Percentiles rank a stretch among this genome's conserved stretches.
Evolutionary conservation across 2,888 invertebrate species (phyloP).

Genomic region (Lepetodrilus schrolli): DNA sequence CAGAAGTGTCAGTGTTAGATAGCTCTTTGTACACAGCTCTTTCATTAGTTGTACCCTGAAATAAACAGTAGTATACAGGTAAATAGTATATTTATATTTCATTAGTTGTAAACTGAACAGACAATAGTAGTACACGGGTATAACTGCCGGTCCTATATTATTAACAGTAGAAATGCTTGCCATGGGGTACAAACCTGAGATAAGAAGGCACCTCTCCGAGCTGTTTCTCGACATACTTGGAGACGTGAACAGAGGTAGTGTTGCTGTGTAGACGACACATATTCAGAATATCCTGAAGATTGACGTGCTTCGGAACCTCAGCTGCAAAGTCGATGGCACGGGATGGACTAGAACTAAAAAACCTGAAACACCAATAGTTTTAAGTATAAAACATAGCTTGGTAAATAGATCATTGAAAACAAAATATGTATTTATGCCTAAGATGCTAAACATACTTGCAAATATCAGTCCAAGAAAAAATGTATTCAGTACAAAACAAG

Average conservation of each 20-base stretch:
- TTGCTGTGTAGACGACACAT: conserved; percentile 47
- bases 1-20: conserved; percentile 22
- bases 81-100: too few species aligned
- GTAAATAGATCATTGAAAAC: too few species aligned
- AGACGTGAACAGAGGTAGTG: conserved; percentile 43
- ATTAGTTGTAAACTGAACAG: too few species aligned
- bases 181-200: conserved; percentile 32
- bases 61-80: neutral
- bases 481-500: too few species aligned
- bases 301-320: conserved; percentile 45
- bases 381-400: too few species aligned
- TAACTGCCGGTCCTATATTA: too few species aligned
- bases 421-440: too few species aligned
- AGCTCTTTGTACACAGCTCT: conserved; percentile 19
- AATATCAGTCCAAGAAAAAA: too few species aligned
- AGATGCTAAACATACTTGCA: too few species aligned
- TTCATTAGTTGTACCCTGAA: conserved; percentile 29
- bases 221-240: conserved; percentile 48
- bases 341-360: conserved; percentile 48
- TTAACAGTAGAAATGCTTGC: too few species aligned
- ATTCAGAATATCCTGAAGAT: conserved; percentile 56
- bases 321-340: conserved; percentile 50
- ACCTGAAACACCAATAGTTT: conserved; percentile 40
- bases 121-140: too few species aligned
- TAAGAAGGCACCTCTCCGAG: conserved; percentile 33